These are phyloP conservation scores for Acrocephalus arundinaceus DNA, from an alignment of 2,113 vertebrate genomes.

Conservation along the genomic window DNA sequence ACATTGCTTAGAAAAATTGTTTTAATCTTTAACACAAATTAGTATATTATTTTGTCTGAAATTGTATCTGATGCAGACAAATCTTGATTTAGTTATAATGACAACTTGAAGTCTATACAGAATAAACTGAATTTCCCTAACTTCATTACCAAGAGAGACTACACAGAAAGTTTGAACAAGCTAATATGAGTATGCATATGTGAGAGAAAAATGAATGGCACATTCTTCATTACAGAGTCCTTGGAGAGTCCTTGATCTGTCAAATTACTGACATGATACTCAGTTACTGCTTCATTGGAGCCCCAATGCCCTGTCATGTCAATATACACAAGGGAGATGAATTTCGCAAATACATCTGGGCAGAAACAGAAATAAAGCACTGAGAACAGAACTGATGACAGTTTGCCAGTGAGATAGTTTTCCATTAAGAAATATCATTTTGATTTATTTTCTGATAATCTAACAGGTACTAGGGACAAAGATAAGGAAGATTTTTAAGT, in stretches of 20 bases:
- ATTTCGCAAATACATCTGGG: neutral
- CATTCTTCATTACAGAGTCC: neutral
- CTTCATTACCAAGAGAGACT: neutral
- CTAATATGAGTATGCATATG: neutral
- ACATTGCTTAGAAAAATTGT: neutral
- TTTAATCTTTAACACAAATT: neutral
- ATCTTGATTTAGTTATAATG: neutral
- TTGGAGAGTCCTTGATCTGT: conserved; percentile 36
- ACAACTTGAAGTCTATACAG: neutral
- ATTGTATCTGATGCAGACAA: neutral
- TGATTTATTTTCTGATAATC: neutral
- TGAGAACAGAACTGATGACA: neutral
- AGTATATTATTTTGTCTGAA: neutral
- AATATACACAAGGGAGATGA: neutral
- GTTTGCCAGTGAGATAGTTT: neutral
- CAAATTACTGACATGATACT: conserved; percentile 16
- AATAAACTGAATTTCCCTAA: neutral
- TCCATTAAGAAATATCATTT: neutral
- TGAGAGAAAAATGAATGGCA: neutral
- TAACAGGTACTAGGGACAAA: neutral
- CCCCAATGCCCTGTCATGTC: neutral
- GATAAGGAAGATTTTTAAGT: neutral
- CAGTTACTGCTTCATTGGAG: neutral
- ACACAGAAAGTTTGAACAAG: neutral
- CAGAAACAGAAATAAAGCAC: neutral